Conservation (phyloP, 2,888 invertebrate species). For the Linhomoeus sp. region DNA sequence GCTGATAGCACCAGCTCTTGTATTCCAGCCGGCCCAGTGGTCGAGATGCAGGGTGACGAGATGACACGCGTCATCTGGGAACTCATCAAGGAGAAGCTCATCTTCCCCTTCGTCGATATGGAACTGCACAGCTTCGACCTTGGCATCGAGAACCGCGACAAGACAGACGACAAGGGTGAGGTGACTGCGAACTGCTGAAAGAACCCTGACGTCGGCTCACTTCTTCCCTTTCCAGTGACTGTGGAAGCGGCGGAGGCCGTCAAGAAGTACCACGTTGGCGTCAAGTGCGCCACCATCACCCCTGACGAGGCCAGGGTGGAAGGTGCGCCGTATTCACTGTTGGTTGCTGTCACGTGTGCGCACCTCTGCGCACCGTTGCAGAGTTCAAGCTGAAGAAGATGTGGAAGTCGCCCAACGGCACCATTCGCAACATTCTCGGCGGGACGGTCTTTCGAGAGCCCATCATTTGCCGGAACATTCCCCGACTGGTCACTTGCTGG, state of each 20-base stretch:
- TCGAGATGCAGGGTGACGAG: conserved; percentile 37
- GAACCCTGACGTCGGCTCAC: too few species aligned
- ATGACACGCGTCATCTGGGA: conserved; percentile 80
- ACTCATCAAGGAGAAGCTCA: conserved; percentile 83
- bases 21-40: conserved; percentile 21
- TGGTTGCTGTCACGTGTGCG: conserved; percentile 3
- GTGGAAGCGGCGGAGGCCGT: conserved; percentile 88
- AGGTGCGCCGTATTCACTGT: conserved; percentile 23
- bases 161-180: conserved; percentile 70
- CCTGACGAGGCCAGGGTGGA: conserved; percentile 89
- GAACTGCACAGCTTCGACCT: conserved; percentile 81
- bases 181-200: too few species aligned
- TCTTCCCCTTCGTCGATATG: conserved; percentile 81
- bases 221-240: conserved; percentile 55
- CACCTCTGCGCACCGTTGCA: conserved; percentile 9
- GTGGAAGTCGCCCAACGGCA: conserved; percentile 41
- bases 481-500: conserved; percentile 83
- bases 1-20: too few species aligned
- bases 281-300: conserved; percentile 93
- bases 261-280: conserved; percentile 88
- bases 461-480: conserved; percentile 51
- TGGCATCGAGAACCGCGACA: conserved; percentile 80
- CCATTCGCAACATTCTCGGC: conserved; percentile 38
- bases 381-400: conserved; percentile 40
- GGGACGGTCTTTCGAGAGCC: conserved; percentile 40